Evolutionary conservation across 2,797 vertebrate genomes (phyloP), one percentile per base, ranked within the genome.

Genomic region (Acestrorhynchus altus): DNA sequence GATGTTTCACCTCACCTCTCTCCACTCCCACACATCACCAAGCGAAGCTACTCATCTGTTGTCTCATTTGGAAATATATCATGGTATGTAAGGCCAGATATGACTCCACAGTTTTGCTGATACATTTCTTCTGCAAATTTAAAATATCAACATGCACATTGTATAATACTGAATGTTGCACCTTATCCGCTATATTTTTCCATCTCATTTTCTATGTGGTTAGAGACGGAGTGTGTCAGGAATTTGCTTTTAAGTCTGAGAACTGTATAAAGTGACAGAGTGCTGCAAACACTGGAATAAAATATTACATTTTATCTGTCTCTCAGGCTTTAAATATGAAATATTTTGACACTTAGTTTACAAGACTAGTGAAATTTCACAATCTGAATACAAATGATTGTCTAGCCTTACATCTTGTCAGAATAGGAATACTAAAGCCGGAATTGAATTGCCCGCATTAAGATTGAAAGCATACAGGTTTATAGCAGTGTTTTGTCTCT

Each of bases 361-460:
- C 10, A 69, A 16, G 49, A 68, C 16, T 60, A 69, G 65, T 74
- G 72, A 54, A 46, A 26, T 46, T 52, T 7, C 0, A 46, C 18
- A 31, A 26, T 57, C 13, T 11, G 16, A 26, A 26, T 16, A 9
- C n/a, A 31, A 31, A 9, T 13, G 44, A 26, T 1, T 15, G 11
- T 35, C 52, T 28, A 40, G 12, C n/a, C 35, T 4, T 54, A 26
- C 7, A 13, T 60, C 54, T 60, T 26, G 11, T 47, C 31, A 35
- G 15, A 15, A 60, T n/a, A 61, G 8, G 5, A 63, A 28, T 22
- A 49, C 61, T 61, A 46, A 5, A 42, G 46, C 2, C 28, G 1
- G 9, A 10, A 52, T 63, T 63, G 22, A 40, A 74, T 18, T 24
- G 13, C 20, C 46, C 20, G 39, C 59, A 61, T 52, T 49, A 40